Evolutionary conservation across 2,888 invertebrate species (phyloP).

Genomic region (Poecilus cupreus): DNA sequence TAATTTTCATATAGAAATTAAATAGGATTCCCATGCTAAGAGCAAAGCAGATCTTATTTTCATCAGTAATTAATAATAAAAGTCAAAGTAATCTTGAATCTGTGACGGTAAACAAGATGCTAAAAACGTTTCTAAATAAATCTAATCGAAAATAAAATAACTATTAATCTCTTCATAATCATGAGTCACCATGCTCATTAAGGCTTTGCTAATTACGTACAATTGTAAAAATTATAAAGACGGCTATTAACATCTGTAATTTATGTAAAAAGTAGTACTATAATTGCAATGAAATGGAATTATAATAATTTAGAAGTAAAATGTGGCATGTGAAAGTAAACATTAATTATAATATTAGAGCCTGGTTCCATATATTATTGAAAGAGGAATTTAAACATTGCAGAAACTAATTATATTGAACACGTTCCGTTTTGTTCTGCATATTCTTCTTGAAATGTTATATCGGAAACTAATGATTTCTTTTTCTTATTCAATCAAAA

Average conservation of each 20-base stretch:
- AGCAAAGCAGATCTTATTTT: background rate
- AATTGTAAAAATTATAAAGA: background rate
- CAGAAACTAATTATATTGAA: background rate
- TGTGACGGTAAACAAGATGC: background rate
- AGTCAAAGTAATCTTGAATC: no score
- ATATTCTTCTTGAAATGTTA: no score
- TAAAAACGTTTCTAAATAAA: background rate
- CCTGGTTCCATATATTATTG: background rate
- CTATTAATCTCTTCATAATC: background rate
- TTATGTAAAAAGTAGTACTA: background rate
- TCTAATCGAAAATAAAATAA: background rate
- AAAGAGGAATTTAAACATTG: background rate
- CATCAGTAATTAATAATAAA: background rate
- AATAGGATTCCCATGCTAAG: background rate
- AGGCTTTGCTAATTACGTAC: background rate
- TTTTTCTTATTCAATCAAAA: no score
- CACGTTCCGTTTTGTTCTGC: no score
- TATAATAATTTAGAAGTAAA: background rate
- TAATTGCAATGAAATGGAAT: background rate
- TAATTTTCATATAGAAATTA: slow-evolving; percentile 38
- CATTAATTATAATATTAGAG: background rate
- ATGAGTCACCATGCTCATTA: background rate
- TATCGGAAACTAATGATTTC: no score
- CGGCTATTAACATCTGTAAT: background rate
- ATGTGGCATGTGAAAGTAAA: background rate